phyloP scores from a whole-genome alignment of 2,888 invertebrate genomes.

The Ischnus inquisitorius region DNA sequence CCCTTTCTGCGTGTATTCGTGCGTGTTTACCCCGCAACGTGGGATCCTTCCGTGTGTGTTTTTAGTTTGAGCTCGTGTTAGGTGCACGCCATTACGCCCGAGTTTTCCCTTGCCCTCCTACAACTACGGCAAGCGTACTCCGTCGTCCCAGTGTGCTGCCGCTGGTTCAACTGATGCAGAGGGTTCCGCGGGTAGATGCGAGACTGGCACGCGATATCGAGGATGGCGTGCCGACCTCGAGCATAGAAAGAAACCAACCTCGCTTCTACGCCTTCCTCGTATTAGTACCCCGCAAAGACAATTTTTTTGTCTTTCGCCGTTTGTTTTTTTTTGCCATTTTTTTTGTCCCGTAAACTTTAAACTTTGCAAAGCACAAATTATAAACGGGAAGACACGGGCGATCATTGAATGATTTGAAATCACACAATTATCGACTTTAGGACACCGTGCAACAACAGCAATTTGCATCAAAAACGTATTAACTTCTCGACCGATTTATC shows the following conservation, averaged over 20 bases:
- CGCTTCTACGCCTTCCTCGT: conserved; percentile 37
- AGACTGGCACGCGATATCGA: conserved; percentile 73
- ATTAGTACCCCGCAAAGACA: conserved; percentile 25
- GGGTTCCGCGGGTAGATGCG: conserved; percentile 70
- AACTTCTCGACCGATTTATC: too few species aligned
- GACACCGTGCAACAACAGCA: too few species aligned
- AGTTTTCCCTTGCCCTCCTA: conserved; percentile 50
- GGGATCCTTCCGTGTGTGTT: conserved; percentile 72
- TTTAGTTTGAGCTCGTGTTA: conserved; percentile 69
- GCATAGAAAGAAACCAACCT: conserved; percentile 52
- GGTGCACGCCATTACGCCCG: conserved; percentile 71
- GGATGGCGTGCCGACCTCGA: conserved; percentile 69
- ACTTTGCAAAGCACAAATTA: not conserved
- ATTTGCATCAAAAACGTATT: too few species aligned
- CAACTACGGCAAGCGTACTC: conserved; percentile 7
- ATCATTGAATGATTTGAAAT: too few species aligned
- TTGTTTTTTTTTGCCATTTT: not conserved
- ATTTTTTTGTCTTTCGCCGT: not conserved
- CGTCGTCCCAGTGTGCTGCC: conserved; percentile 55
- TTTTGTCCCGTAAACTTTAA: not conserved
- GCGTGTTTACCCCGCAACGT: conserved; percentile 70
- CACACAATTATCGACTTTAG: too few species aligned
- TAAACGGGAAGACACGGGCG: not conserved
- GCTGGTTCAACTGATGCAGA: conserved; percentile 58
- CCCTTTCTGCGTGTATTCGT: conserved; percentile 54